Evolutionary conservation across 2,888 invertebrate genomes (phyloP), one percentile per base, ranked within the genome.

Genomic region (Agrochola lota): DNA sequence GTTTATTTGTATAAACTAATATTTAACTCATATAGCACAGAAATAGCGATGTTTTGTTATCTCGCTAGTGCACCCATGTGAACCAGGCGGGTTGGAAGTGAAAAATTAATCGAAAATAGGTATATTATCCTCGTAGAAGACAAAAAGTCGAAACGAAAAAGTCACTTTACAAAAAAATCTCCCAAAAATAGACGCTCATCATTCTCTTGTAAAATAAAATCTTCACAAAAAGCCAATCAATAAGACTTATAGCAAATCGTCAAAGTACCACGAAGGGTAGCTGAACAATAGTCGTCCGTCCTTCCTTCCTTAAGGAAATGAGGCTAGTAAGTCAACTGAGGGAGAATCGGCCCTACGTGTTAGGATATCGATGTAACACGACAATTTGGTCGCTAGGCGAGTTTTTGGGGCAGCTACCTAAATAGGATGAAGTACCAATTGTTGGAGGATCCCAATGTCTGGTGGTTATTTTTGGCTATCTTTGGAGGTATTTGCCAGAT

Each of bases 231-330:
- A 64, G 46, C 49, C 74, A 86, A 86, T 88, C 86, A 88, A 84
- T 88, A 88, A 46, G 75, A 78, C 74, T 83, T 69, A 80, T 69
- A 83, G 73, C n/a, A 69, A 62, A 75, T 66, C 79, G 75, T 88
- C 84, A 77, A 83, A 88, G 77, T 73, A 72, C 72, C 8, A 26
- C n/a, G 75, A 40, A 89, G 80, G 88, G 83, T 75, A 60, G 59
- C 55, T 72, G 78, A 78, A 87, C 87, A 87, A 89, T 89, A 64
- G 84, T 59, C 76, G 78, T 62, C 75, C 78, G 67, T 75, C 71
- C 76, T 78, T 74, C 79, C 73, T 82, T 81, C 85, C 80, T 77
- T 74, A 78, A 81, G 87, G 88, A 89, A 88, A 89, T 88, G 87
- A 86, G 85, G 74, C 66, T 76, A 78, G 77, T 84, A 74, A 81